Evolutionary conservation across 1,140 invertebrate species (phyloP).

Genomic region (Campodea augens): DNA sequence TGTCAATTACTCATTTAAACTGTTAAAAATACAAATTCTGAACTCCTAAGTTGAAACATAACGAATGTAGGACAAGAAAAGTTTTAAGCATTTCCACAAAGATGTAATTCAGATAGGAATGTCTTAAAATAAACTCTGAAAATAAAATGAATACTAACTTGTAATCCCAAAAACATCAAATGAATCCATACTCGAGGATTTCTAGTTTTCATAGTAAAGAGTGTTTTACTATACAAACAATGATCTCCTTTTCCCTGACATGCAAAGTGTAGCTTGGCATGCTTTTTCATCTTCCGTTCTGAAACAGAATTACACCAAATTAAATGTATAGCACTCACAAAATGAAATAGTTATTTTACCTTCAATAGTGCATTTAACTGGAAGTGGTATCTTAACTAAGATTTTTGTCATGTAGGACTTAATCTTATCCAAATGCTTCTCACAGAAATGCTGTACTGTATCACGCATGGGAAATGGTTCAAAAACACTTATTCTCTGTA

Average conservation of each 20-base stretch:
- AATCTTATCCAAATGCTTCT: conserved; percentile 80
- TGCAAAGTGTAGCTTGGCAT: conserved; percentile 70
- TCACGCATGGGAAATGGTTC: conserved; percentile 73
- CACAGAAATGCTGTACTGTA: conserved; percentile 82
- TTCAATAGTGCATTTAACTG: conserved; percentile 77
- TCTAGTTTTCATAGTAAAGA: conserved; percentile 70
- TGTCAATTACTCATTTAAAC: too few relatives aligned
- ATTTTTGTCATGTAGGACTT: conserved; percentile 77
- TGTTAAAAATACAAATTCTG: too few relatives aligned
- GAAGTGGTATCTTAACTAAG: conserved; percentile 61
- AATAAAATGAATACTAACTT: conserved; percentile 28
- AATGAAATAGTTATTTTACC: conserved; percentile 29
- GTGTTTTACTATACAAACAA: conserved; percentile 69
- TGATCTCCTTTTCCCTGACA: conserved; percentile 68
- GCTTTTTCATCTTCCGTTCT: conserved; percentile 65
- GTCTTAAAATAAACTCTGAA: too few relatives aligned
- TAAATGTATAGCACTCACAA: conserved; percentile 5
- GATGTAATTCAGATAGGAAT: too few relatives aligned
- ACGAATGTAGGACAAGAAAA: too few relatives aligned
- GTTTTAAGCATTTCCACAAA: too few relatives aligned
- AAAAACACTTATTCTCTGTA: conserved; percentile 59
- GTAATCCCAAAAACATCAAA: conserved; percentile 81
- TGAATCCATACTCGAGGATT: conserved; percentile 82
- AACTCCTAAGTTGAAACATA: too few relatives aligned
- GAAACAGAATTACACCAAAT: conserved; percentile 17